Base-by-base conservation (phyloP, 1,140 invertebrate genomes). In the Lordiphosa stackelbergi region DNA sequence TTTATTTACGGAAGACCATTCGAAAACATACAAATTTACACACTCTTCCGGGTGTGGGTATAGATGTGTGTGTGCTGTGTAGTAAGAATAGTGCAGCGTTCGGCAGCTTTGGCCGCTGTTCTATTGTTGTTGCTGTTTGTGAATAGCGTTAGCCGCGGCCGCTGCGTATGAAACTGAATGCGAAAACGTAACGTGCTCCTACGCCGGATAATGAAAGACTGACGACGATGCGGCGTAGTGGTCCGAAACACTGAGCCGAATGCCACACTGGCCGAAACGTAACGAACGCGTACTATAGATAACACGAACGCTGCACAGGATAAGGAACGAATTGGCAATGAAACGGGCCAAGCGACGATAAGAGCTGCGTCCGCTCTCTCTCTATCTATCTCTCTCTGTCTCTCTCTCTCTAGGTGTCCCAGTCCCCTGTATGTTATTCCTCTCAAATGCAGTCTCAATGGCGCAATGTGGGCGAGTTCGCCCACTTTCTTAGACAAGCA, bases 131-230 rank as follows among this genome's bases (percentile, higher is more conserved):
- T 59, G 40, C 24, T 59, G 24, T 34, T 31, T 19, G 9, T 48
- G 41, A 46, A 31, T 31, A 8, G 28, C 28, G 28, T 8, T 31
- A 46, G 19, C 36, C 40, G 51, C 52, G 47, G 65, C 59, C 63
- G 62, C 66, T 73, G 69, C 60, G 61, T 64, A 11, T 59, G 47
- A 43, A 59, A 68, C 52, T 52, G 42, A 52, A 53, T 54, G 75
- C 54, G 69, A 64, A 69, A 81, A 57, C 72, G 75, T 61, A 58
- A 75, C 75, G 75, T 59, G 63, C 77, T 81, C 63, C 59, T 46
- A 47, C 75, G 68, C 75, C 75, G 71, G 75, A 74, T 71, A 79
- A 75, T 74, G 71, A 81, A 81, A 79, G 75, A 79, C 75, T 79
- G 65, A 68, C 46, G 58, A 54, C 28, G 16, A 38, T 31, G 16